Evolutionary conservation across 2,888 invertebrate species (phyloP).

Genomic region (Sclerodermus sp.): DNA sequence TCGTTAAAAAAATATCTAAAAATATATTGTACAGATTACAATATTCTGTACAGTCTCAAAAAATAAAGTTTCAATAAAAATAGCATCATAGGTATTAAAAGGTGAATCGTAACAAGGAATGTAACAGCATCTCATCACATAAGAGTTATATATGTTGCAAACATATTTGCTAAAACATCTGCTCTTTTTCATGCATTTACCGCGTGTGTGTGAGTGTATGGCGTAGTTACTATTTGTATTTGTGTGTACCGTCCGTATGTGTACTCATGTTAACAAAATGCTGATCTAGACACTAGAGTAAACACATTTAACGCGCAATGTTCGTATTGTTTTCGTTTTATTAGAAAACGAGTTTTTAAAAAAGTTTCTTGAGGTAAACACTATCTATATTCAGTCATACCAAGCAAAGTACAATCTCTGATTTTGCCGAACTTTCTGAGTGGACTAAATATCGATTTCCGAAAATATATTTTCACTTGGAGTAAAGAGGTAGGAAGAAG

Average conservation of each 20-base stretch:
- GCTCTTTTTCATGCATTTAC: constrained; percentile 9
- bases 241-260: background rate
- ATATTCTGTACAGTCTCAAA: constrained; percentile 38
- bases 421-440: constrained; percentile 25
- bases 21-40: constrained; percentile 48
- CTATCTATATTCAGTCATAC: constrained; percentile 14
- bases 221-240: background rate
- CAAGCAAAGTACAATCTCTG: constrained; percentile 7
- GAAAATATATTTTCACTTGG: constrained; percentile 14
- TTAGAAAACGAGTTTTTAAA: background rate
- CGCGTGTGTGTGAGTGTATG: too few relatives aligned
- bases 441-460: constrained; percentile 33
- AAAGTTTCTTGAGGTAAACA: constrained; percentile 2
- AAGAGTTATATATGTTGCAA: constrained; percentile 13
- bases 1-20: constrained; percentile 50
- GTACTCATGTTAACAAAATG: too few relatives aligned
- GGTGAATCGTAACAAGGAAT: constrained; percentile 28
- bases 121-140: constrained; percentile 32
- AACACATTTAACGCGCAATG: too few relatives aligned
- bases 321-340: too few relatives aligned
- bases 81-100: constrained; percentile 19
- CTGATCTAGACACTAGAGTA: too few relatives aligned
- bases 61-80: constrained; percentile 37
- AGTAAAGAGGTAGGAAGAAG: constrained; percentile 22
- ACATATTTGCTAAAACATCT: constrained; percentile 11